A percentile compares a stretch with the other conserved stretches of the same genome.
Evolutionary conservation across 2,797 vertebrate species (phyloP).

Genomic region (Sebastes taczanowskii): DNA sequence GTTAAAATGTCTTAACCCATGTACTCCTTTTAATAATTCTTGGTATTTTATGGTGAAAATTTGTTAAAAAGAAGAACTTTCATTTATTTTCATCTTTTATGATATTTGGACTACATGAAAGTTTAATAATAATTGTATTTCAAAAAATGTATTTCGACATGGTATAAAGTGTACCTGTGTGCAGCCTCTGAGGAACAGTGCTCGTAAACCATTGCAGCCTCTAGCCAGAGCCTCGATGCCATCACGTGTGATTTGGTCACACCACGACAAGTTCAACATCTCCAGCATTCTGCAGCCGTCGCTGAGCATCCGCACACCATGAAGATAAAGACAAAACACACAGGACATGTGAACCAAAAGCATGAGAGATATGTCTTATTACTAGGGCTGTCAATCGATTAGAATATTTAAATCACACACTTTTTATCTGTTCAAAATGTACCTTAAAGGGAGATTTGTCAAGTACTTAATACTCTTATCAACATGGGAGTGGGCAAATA

Average conservation of each 20-base stretch:
- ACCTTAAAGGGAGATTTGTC: too few species aligned
- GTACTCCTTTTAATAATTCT: background rate
- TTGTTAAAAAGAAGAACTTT: background rate
- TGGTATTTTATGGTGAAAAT: background rate
- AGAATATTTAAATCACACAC: too few species aligned
- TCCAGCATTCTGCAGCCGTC: constrained; percentile 93
- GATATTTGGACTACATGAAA: background rate
- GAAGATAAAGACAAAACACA: constrained; percentile 1
- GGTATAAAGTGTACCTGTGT: constrained; percentile 85
- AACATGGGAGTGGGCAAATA: too few species aligned
- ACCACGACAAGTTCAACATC: constrained; percentile 94
- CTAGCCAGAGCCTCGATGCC: constrained; percentile 91
- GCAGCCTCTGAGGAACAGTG: constrained; percentile 92
- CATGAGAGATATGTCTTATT: background rate
- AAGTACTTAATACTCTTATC: too few species aligned
- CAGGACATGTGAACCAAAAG: background rate
- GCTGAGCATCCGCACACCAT: constrained; percentile 65
- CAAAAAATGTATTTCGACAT: background rate
- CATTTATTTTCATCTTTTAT: background rate
- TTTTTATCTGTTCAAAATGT: too few species aligned
- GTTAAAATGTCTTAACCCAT: background rate
- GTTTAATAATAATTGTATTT: background rate
- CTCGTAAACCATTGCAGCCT: constrained; percentile 88
- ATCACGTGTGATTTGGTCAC: constrained; percentile 93
- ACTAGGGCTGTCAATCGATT: too few species aligned